Evolutionary conservation across 2,113 vertebrate species (phyloP).

Genomic region (Calidris pugnax): DNA sequence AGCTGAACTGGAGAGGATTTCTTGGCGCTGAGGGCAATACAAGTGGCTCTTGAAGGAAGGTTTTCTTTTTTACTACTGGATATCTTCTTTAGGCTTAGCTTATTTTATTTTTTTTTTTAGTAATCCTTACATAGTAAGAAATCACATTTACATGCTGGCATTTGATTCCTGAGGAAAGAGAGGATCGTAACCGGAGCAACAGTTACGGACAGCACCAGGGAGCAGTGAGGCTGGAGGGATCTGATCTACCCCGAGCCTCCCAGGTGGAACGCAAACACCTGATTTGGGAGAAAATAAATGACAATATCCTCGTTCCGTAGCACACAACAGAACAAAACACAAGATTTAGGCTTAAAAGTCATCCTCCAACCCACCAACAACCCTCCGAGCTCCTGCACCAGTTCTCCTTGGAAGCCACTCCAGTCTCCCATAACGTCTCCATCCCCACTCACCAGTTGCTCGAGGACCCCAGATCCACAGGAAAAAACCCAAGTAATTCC

Average conservation of each 20-base stretch:
- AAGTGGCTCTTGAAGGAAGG: background rate
- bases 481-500: background rate
- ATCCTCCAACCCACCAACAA: background rate
- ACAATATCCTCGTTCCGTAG: background rate
- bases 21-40: slow-evolving; percentile 16
- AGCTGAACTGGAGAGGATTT: slow-evolving; percentile 43
- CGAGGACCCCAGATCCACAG: background rate
- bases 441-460: background rate
- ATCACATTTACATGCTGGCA: slow-evolving; percentile 64
- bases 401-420: background rate
- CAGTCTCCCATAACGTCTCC: fast-evolving
- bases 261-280: background rate
- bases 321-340: background rate
- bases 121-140: slow-evolving; percentile 57
- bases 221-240: background rate
- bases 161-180: background rate
- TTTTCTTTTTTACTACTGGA: slow-evolving; percentile 13
- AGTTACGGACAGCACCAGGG: background rate
- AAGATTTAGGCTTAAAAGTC: background rate
- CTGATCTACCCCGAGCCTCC: fast-evolving
- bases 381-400: background rate
- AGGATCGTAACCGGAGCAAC: fast-evolving
- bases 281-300: background rate
- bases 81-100: slow-evolving; percentile 45
- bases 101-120: background rate